A percentile compares a stretch with the other conserved stretches of the same genome.
phyloP scores from a whole-genome alignment of 2,888 invertebrate species.

The Linnaemya vulpina region DNA sequence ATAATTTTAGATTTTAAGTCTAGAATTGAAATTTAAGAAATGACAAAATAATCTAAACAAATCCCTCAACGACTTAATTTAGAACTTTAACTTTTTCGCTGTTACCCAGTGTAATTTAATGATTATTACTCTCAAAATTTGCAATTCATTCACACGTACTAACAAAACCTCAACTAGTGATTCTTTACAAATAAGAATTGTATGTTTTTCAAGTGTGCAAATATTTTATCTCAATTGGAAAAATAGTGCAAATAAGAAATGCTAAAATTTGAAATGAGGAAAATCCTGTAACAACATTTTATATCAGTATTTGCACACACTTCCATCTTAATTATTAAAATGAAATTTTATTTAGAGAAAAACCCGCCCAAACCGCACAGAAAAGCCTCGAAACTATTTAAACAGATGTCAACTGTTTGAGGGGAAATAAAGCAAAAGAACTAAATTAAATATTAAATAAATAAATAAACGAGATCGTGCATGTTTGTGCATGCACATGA shows the following conservation, averaged over 20 bases:
- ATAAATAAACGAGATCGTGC: neutral
- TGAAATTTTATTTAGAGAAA: slow-evolving; percentile 22
- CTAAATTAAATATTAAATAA: slow-evolving; percentile 44
- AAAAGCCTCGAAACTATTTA: slow-evolving; percentile 61
- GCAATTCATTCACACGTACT: too few relatives aligned
- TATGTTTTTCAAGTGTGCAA: neutral
- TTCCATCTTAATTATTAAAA: slow-evolving; percentile 19
- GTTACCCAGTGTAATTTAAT: too few relatives aligned
- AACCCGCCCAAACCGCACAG: slow-evolving; percentile 12
- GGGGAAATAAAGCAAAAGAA: slow-evolving; percentile 35
- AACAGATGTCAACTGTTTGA: slow-evolving; percentile 59
- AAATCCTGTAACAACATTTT: slow-evolving; percentile 9
- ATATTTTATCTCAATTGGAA: neutral
- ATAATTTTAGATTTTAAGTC: too few relatives aligned
- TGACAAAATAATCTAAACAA: too few relatives aligned
- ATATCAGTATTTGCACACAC: slow-evolving; percentile 17
- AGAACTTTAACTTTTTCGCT: too few relatives aligned
- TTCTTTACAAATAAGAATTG: neutral
- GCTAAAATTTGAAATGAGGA: neutral
- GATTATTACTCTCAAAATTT: too few relatives aligned
- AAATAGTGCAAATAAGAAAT: neutral
- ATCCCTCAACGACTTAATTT: too few relatives aligned
- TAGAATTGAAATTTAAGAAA: too few relatives aligned
- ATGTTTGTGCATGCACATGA: slow-evolving; percentile 11
- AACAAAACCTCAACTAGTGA: neutral